Conservation (phyloP, 2,113 vertebrate genomes). For the Neopipo cinnamomea region DNA sequence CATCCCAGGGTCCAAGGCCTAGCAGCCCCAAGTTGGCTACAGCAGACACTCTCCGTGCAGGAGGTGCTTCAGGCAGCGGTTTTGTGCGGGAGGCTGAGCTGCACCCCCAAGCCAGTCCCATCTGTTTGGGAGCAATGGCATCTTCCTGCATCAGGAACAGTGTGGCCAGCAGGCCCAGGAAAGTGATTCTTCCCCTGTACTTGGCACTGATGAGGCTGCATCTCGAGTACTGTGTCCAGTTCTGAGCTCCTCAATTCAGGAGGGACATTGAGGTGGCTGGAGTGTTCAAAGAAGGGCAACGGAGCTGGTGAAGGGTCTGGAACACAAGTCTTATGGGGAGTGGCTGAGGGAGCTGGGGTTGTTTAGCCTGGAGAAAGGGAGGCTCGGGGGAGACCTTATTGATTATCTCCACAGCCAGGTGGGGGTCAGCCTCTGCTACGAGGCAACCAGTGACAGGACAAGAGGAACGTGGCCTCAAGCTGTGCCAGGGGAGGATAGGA, state of each 20-base stretch:
- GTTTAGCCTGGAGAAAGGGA: background rate
- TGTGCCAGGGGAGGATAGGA: background rate
- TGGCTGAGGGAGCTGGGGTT: background rate
- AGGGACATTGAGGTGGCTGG: background rate
- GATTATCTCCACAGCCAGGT: too few species aligned
- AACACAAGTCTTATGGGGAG: background rate
- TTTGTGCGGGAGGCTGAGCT: background rate
- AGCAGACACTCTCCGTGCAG: fast-evolving
- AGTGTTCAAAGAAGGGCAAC: background rate
- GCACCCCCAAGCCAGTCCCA: too few species aligned
- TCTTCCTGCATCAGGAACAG: too few species aligned
- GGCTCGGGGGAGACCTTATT: background rate
- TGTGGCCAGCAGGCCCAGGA: too few species aligned
- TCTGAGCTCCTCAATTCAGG: background rate
- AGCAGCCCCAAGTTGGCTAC: background rate
- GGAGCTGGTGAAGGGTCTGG: background rate
- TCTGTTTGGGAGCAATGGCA: background rate
- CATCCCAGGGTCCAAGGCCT: fast-evolving
- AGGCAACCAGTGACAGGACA: background rate
- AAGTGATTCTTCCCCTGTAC: background rate
- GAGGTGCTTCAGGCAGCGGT: fast-evolving
- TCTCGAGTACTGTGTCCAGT: background rate
- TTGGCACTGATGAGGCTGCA: background rate
- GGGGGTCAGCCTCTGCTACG: background rate
- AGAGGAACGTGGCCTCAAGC: too few species aligned